These are phyloP conservation scores for Julus scanicus DNA, from an alignment of 2,888 invertebrate genomes.

Conservation along the genomic window DNA sequence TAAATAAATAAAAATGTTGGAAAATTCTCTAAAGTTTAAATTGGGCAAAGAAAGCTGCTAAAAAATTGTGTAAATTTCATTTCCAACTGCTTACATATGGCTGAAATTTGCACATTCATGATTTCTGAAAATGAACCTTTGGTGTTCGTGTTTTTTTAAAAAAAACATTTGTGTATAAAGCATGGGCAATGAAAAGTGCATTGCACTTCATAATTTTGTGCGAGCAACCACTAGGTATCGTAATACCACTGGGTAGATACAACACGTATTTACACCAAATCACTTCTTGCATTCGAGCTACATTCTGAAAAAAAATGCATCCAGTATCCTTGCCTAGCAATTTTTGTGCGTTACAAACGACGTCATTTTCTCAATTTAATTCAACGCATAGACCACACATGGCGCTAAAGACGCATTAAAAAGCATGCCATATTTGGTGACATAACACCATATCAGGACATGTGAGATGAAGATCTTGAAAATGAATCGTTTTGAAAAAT, in stretches of 20 bases:
- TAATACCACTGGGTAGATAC: neutral
- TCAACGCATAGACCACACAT: too few relatives aligned
- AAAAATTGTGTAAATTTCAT: too few relatives aligned
- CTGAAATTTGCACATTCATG: neutral
- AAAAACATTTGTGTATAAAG: constrained; percentile 21
- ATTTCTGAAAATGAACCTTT: neutral
- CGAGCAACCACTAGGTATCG: neutral
- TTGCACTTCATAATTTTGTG: neutral
- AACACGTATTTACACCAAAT: neutral
- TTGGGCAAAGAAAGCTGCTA: too few relatives aligned
- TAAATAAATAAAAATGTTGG: neutral
- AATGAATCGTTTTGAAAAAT: too few relatives aligned
- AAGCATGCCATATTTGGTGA: too few relatives aligned
- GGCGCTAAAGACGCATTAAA: too few relatives aligned
- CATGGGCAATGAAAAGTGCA: neutral
- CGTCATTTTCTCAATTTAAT: too few relatives aligned
- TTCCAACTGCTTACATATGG: too few relatives aligned
- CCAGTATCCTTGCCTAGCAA: neutral
- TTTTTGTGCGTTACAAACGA: too few relatives aligned
- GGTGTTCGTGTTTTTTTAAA: constrained; percentile 3
- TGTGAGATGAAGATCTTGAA: too few relatives aligned
- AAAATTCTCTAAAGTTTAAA: neutral
- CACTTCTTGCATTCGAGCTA: neutral
- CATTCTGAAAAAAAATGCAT: neutral
- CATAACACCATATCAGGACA: too few relatives aligned